Evolutionary conservation across 30 jellyfish, hydroid and myxozoan species (phyloP).

Genomic region (Sanderia malayensis): DNA sequence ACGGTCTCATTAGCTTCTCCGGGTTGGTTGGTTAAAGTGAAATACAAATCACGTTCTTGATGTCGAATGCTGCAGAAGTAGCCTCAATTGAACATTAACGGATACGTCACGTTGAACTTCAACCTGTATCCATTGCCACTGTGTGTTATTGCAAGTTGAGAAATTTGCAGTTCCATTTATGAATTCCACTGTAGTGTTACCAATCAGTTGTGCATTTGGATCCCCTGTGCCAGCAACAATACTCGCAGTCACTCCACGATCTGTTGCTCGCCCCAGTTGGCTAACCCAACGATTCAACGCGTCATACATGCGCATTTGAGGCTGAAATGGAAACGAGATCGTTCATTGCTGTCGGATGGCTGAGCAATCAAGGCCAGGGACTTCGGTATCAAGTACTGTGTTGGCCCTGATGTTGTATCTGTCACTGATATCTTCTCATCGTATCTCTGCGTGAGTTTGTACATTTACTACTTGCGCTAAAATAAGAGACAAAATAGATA

Average conservation of each 20-base stretch:
- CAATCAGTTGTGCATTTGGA: constrained; percentile 61
- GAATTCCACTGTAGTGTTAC: constrained; percentile 74
- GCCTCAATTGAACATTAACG: constrained; percentile 47
- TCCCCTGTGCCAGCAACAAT: constrained; percentile 71
- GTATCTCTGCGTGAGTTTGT: constrained; percentile 40
- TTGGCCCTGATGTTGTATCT: constrained; percentile 7
- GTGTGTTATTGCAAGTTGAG: constrained; percentile 74
- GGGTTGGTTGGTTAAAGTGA: constrained; percentile 29
- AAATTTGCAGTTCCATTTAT: constrained; percentile 88
- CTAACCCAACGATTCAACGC: constrained; percentile 68
- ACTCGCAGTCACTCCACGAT: constrained; percentile 65
- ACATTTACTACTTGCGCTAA: constrained; percentile 63
- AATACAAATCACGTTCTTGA: constrained; percentile 70
- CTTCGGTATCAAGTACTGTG: constrained; percentile 67
- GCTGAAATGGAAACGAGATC: constrained; percentile 71
- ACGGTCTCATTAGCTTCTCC: constrained; percentile 57
- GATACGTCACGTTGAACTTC: constrained; percentile 74
- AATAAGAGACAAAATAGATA: constrained; percentile 1
- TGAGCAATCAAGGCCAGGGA: constrained; percentile 30
- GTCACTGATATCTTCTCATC: constrained; percentile 28
- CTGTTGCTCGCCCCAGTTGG: constrained; percentile 61
- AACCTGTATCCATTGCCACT: constrained; percentile 79
- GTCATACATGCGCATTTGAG: constrained; percentile 69
- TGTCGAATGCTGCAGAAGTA: constrained; percentile 43
- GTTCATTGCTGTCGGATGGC: constrained; percentile 77